Base-by-base conservation (phyloP, 2,113 vertebrate species). In the Notarius lentiginosus region DNA sequence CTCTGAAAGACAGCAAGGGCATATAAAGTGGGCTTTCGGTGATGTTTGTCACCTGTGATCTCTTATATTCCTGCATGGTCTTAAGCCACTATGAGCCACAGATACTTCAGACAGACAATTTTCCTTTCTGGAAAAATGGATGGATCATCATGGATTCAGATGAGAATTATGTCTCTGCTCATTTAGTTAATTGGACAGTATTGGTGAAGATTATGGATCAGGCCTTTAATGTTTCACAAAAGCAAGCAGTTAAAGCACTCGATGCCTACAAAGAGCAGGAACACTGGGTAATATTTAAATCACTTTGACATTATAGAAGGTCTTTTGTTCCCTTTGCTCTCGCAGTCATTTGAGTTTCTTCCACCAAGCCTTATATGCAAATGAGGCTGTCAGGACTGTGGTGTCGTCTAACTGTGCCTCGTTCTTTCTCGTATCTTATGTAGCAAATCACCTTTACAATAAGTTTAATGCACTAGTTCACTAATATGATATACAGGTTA, bases 151-250 rank as follows among this genome's bases (percentile, higher is more conserved):
- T 55, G 24, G 22, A 77, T 27, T 55, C 12, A 4, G 12, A 1
- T 17, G 75, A 27, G 51, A 55, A 34, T 53, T 55, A 55, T 17
- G 22, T 79, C 75, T 24, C 56, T 80, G 30, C 66, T 90, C 86
- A 89, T 90, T 90, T 89, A 90, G 82, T 56, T 89, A 90, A 92
- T 89, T 89, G 88, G 84, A 85, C 53, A 73, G 24, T 85, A 73
- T 86, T 47, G 81, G 79, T 1, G 72, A 88, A 79, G 82, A 89
- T 79, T 88, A 90, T 89, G 83, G 85, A 83, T 89, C 77, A 84
- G 47, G 58, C 77, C 85, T 68, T 82, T 90, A 85, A 88, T 87
- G 77, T 86, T 87, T 86, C 79, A 70, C 49, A 70, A n/a, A 22
- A 53, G 79, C 75, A 80, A 73, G 68, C 85, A 82, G 84, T 90